Conservation (phyloP, 2,113 vertebrate species). For the Acrocephalus arundinaceus region DNA sequence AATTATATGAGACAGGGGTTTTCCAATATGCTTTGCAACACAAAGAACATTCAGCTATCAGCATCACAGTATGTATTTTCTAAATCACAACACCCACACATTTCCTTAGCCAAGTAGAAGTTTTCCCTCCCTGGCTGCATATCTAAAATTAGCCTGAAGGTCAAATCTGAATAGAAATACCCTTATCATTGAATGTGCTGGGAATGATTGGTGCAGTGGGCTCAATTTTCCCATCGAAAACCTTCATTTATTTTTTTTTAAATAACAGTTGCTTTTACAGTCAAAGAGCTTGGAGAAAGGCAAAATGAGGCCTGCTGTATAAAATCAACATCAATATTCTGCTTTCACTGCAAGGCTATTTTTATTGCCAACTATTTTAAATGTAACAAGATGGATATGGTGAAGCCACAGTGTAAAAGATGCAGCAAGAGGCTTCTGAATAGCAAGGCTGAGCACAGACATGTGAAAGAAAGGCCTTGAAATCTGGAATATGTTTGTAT, state of each 20-base stretch:
- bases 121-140: constrained; percentile 14
- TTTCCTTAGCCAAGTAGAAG: constrained; percentile 58
- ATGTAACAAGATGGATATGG: constrained; percentile 9
- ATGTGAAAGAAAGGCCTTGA: neutral
- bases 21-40: constrained; percentile 29
- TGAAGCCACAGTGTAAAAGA: neutral
- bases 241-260: constrained; percentile 44
- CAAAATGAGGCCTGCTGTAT: neutral
- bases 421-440: neutral
- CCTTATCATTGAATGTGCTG: constrained; percentile 14
- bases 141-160: constrained; percentile 56
- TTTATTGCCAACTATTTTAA: constrained; percentile 30
- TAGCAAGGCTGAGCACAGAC: neutral
- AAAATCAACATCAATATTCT: constrained; percentile 8
- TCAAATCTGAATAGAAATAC: constrained; percentile 51
- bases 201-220: constrained; percentile 1
- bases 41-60: constrained; percentile 24
- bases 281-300: constrained; percentile 17
- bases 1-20: neutral
- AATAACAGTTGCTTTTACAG: constrained; percentile 42
- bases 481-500: neutral
- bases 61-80: constrained; percentile 27
- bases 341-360: constrained; percentile 18
- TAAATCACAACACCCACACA: constrained; percentile 33
- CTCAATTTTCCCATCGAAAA: constrained; percentile 38